Evolutionary conservation across 2,797 vertebrate species (phyloP).

Genomic region (Manis javanica): DNA sequence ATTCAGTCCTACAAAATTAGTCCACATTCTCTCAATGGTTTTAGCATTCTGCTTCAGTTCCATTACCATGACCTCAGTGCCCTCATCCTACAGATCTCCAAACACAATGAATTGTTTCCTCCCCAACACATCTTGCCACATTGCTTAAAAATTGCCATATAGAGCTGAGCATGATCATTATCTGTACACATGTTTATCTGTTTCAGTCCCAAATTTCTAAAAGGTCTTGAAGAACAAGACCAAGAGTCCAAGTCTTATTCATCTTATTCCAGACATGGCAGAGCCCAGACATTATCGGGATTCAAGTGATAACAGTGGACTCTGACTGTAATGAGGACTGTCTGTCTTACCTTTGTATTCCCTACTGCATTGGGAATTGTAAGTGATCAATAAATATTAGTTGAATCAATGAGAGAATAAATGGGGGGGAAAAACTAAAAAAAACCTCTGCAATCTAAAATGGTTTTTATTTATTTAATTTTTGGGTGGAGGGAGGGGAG

Average conservation of each 20-base stretch:
- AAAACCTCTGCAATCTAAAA: not conserved
- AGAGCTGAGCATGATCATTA: not conserved
- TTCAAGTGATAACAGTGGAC: not conserved
- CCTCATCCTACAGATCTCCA: not conserved
- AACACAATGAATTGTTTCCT: not conserved
- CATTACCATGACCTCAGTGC: not conserved
- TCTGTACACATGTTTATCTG: not conserved
- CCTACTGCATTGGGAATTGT: not conserved
- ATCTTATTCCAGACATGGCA: not conserved
- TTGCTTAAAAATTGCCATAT: not conserved
- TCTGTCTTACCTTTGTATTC: not conserved
- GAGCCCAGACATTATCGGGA: not conserved
- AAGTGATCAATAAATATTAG: not conserved
- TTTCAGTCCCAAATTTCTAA: not conserved
- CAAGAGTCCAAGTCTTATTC: not conserved
- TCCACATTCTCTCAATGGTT: not conserved
- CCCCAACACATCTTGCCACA: not conserved
- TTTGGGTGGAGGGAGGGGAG: no score
- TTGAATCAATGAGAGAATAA: not conserved
- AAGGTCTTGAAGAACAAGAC: not conserved
- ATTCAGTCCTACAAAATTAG: not conserved
- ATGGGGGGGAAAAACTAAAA: not conserved
- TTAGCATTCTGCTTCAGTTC: not conserved
- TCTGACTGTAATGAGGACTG: not conserved
- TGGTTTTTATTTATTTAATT: not conserved